These are phyloP conservation scores for Grus americana DNA, from an alignment of 2,113 vertebrate species.

Conservation along the genomic window DNA sequence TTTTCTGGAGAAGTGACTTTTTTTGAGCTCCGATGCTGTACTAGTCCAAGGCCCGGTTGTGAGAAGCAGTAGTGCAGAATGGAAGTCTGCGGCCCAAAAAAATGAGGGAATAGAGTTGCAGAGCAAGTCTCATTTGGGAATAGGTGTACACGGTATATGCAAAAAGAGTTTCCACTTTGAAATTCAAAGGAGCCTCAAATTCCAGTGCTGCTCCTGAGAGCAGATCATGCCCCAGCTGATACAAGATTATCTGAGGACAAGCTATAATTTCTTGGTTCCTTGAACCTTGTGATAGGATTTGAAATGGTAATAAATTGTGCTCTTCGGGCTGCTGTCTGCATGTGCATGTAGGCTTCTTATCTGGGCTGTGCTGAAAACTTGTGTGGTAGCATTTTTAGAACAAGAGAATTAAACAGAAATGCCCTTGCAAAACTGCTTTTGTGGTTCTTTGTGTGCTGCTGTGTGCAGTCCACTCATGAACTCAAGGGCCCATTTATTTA, in stretches of 20 bases:
- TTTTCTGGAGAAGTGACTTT: not conserved
- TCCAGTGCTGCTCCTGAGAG: not conserved
- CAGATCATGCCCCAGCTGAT: not conserved
- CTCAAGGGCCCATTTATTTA: not conserved
- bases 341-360: conserved; percentile 6
- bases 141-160: not conserved
- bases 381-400: not conserved
- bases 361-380: not conserved
- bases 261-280: conserved; percentile 33
- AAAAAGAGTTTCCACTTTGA: conserved; percentile 32
- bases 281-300: conserved; percentile 34
- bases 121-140: not conserved
- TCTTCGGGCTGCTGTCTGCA: not conserved
- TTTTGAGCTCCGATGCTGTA: not conserved
- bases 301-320: conserved; percentile 36
- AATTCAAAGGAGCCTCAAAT: conserved; percentile 27
- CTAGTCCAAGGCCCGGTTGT: not conserved
- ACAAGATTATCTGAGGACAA: conserved; percentile 47
- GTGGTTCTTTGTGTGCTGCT: not conserved
- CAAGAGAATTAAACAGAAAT: not conserved
- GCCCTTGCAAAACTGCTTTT: not conserved
- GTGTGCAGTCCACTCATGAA: not conserved
- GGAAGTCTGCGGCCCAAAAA: not conserved
- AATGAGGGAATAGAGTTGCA: not conserved
- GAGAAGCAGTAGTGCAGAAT: not conserved